Conservation (phyloP, 2,888 invertebrate species). For the Emmelina monodactyla region DNA sequence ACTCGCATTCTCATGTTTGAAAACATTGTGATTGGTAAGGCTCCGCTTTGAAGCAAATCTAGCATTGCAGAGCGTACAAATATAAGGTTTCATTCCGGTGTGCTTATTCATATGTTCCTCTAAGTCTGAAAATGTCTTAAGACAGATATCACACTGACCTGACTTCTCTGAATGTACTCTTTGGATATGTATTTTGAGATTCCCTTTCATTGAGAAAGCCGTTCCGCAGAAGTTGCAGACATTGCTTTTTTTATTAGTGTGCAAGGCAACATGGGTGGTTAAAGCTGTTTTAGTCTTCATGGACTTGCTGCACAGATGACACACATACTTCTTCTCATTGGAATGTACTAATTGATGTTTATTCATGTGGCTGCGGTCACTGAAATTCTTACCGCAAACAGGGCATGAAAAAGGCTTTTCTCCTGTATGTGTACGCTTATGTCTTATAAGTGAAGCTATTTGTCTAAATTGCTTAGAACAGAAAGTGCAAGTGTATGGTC, state of each 20-base stretch:
- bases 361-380: constrained; percentile 33
- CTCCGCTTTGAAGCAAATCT: constrained; percentile 39
- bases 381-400: constrained; percentile 41
- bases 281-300: constrained; percentile 59
- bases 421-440: constrained; percentile 48
- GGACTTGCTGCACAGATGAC: constrained; percentile 59
- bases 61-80: constrained; percentile 40
- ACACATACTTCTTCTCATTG: constrained; percentile 60
- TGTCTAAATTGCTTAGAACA: constrained; percentile 43
- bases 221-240: constrained; percentile 49
- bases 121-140: constrained; percentile 61
- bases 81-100: constrained; percentile 59
- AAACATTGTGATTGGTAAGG: constrained; percentile 43
- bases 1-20: constrained; percentile 45
- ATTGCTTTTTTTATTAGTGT: constrained; percentile 45
- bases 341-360: constrained; percentile 47
- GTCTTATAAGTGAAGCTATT: constrained; percentile 44
- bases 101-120: constrained; percentile 66
- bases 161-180: constrained; percentile 66
- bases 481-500: constrained; percentile 40
- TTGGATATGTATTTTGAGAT: constrained; percentile 58
- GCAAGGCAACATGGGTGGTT: constrained; percentile 49
- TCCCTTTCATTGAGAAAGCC: constrained; percentile 63
- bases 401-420: constrained; percentile 46
- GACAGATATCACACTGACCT: constrained; percentile 57